phyloP scores from a whole-genome alignment of 2,113 vertebrate genomes.

The Ammospiza caudacuta region DNA sequence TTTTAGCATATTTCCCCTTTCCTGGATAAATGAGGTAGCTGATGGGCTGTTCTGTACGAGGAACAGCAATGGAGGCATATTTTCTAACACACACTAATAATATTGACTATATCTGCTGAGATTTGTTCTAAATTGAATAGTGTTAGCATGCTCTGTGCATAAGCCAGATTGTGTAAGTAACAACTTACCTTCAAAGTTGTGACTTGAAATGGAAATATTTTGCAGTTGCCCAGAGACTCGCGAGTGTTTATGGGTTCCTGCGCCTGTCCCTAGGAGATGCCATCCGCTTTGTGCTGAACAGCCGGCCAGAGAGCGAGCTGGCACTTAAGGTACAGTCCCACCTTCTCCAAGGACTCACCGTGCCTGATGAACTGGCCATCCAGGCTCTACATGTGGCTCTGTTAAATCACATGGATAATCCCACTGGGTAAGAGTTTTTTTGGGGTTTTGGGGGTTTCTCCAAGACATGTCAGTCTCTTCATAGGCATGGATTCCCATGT shows the following conservation, averaged over 20 bases:
- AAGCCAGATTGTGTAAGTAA: not conserved
- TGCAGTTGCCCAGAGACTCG: slow-evolving; percentile 87
- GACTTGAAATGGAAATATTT: slow-evolving; percentile 43
- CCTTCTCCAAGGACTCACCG: slow-evolving; percentile 80
- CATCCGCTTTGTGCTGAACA: slow-evolving; percentile 77
- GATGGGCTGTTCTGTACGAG: not conserved
- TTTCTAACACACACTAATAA: not conserved
- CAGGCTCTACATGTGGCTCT: slow-evolving; percentile 86
- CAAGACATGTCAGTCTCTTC: not conserved
- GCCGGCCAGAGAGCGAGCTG: slow-evolving; percentile 77
- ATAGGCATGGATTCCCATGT: not conserved
- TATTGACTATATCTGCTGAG: not conserved
- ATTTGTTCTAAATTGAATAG: not conserved
- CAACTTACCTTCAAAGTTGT: not conserved
- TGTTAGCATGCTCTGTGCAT: not conserved
- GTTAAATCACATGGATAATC: slow-evolving; percentile 80
- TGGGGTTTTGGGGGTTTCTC: not conserved
- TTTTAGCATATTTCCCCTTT: not conserved
- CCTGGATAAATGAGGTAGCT: not conserved
- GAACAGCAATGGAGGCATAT: not conserved
- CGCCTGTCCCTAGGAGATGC: slow-evolving; percentile 83
- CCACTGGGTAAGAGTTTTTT: slow-evolving; percentile 66
- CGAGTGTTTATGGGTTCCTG: slow-evolving; percentile 80
- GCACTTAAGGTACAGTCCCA: slow-evolving; percentile 75
- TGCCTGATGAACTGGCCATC: slow-evolving; percentile 87